Evolutionary conservation across 1,140 invertebrate species (phyloP).

Genomic region (Psilanteris sp.): DNA sequence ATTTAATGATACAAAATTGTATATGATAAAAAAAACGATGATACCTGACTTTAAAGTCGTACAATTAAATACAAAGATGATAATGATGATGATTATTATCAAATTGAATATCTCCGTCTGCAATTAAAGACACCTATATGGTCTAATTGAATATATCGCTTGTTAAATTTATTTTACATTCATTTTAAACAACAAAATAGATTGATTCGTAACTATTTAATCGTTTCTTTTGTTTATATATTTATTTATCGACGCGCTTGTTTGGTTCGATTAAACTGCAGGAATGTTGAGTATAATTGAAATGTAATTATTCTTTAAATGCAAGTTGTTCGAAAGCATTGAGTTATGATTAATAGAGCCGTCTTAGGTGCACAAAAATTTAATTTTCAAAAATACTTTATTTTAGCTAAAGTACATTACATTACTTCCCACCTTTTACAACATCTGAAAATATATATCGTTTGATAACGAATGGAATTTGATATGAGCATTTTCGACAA

Average conservation of each 20-base stretch:
- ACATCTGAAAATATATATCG: constrained; percentile 49
- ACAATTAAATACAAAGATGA: no score
- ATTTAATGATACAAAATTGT: neutral
- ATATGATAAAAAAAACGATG: neutral
- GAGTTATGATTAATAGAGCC: constrained; percentile 12
- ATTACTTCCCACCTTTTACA: constrained; percentile 11
- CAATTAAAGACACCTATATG: no score
- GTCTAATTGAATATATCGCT: no score
- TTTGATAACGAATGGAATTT: constrained; percentile 28
- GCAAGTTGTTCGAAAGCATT: constrained; percentile 30
- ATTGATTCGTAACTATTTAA: no score
- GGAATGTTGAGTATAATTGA: constrained; percentile 29
- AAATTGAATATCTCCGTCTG: no score
- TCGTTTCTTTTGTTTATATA: neutral
- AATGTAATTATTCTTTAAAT: constrained; percentile 24
- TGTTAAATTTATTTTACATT: no score
- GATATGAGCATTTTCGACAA: constrained; percentile 35
- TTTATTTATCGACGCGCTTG: neutral
- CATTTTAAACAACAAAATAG: no score
- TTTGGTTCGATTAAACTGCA: constrained; percentile 1
- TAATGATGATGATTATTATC: no score
- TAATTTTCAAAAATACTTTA: constrained; percentile 41
- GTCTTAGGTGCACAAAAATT: constrained; percentile 21
- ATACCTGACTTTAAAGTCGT: neutral
- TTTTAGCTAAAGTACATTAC: constrained; percentile 16